phyloP scores from a whole-genome alignment of 2,797 vertebrate genomes.

The Platalea minor region DNA sequence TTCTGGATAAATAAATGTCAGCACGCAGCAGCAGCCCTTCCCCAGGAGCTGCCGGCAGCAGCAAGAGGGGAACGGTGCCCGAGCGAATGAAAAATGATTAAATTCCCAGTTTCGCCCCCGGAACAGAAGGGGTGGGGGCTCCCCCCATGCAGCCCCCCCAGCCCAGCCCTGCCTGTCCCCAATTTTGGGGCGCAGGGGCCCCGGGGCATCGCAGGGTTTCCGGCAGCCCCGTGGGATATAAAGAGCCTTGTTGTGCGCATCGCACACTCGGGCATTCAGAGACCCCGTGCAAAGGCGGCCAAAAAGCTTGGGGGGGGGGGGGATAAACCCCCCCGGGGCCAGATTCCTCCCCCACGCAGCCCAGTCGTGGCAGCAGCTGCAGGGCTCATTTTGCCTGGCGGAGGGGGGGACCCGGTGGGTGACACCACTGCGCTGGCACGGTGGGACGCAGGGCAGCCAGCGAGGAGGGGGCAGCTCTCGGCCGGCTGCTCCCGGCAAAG shows the following conservation, averaged over 20 bases:
- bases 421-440: neutral
- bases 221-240: neutral
- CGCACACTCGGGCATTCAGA: conserved; percentile 45
- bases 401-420: neutral
- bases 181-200: neutral
- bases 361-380: neutral
- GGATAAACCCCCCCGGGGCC: neutral
- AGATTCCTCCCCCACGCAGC: conserved; percentile 41
- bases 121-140: neutral
- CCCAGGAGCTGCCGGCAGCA: neutral
- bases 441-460: neutral
- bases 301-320: neutral
- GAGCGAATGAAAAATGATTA: neutral
- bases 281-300: neutral
- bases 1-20: rapidly evolving
- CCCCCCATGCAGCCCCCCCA: rapidly evolving
- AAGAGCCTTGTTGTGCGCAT: conserved; percentile 37
- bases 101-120: rapidly evolving
- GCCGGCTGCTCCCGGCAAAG: neutral
- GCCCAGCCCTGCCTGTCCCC: neutral
- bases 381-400: neutral
- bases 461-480: rapidly evolving
- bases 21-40: neutral
- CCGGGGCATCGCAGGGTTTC: neutral
- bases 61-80: neutral